These are phyloP conservation scores for Theodoxus fluviatilis DNA, from an alignment of 2,888 invertebrate genomes.

Conservation along the genomic window DNA sequence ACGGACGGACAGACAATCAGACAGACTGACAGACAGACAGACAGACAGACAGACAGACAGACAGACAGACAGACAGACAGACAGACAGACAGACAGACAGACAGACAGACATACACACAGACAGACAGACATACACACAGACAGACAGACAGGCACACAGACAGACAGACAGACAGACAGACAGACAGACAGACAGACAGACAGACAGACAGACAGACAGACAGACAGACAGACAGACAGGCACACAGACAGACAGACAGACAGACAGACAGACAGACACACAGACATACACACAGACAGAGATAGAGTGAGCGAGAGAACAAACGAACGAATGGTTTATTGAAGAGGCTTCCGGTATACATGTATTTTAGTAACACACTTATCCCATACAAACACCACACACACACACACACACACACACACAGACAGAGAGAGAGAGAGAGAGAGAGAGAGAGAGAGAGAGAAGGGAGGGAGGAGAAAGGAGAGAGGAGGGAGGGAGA, in stretches of 20 bases:
- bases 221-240: neutral
- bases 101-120: conserved; percentile 4
- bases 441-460: no score
- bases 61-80: neutral
- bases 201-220: neutral
- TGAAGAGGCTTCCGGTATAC: no score
- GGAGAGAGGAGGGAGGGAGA: neutral
- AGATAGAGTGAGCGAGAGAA: no score
- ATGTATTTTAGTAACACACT: no score
- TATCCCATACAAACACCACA: neutral
- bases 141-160: neutral
- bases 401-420: neutral
- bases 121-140: conserved; percentile 11
- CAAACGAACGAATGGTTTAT: no score
- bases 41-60: conserved; percentile 15
- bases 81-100: neutral
- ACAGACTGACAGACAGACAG: neutral
- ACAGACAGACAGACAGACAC: neutral
- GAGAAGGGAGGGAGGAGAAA: conserved; percentile 1
- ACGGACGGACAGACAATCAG: neutral
- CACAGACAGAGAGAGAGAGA: neutral
- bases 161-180: neutral
- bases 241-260: conserved; percentile 10
- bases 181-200: neutral
- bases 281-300: neutral